These are phyloP conservation scores for Macrophya annulata DNA, from an alignment of 2,888 invertebrate species.

Conservation along the genomic window DNA sequence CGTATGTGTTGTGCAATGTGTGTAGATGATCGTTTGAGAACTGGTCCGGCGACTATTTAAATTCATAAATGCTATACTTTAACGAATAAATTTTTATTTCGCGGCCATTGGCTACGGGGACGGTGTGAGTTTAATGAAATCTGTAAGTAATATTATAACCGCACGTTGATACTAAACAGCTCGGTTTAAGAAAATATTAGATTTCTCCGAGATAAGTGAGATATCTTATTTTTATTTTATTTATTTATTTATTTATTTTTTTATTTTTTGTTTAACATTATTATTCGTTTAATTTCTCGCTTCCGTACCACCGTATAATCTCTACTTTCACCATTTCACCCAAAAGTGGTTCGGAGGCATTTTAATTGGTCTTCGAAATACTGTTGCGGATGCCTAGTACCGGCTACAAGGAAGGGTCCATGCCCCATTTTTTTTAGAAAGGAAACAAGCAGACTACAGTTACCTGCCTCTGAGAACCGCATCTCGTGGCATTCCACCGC, in stretches of 20 bases:
- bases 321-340: slow-evolving; percentile 57
- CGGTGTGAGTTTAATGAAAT: slow-evolving; percentile 4
- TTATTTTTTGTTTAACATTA: background rate
- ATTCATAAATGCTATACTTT: slow-evolving; percentile 13
- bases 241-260: background rate
- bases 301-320: slow-evolving; percentile 19
- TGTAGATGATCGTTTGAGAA: slow-evolving; percentile 27
- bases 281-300: slow-evolving; percentile 48
- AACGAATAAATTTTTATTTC: slow-evolving; percentile 45
- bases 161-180: background rate
- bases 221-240: background rate
- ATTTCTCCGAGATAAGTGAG: slow-evolving; percentile 5
- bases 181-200: slow-evolving; percentile 34
- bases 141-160: slow-evolving; percentile 17
- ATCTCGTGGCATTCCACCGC: slow-evolving; percentile 60
- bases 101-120: slow-evolving; percentile 24
- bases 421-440: slow-evolving; percentile 74
- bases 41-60: slow-evolving; percentile 57
- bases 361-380: slow-evolving; percentile 57
- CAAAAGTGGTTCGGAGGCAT: slow-evolving; percentile 48
- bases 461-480: slow-evolving; percentile 64
- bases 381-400: slow-evolving; percentile 57
- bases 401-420: slow-evolving; percentile 64
- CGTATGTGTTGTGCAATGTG: background rate
- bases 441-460: slow-evolving; percentile 72